These are phyloP conservation scores for Megalopta genalis DNA, from an alignment of 1,140 invertebrate genomes.

Conservation along the genomic window DNA sequence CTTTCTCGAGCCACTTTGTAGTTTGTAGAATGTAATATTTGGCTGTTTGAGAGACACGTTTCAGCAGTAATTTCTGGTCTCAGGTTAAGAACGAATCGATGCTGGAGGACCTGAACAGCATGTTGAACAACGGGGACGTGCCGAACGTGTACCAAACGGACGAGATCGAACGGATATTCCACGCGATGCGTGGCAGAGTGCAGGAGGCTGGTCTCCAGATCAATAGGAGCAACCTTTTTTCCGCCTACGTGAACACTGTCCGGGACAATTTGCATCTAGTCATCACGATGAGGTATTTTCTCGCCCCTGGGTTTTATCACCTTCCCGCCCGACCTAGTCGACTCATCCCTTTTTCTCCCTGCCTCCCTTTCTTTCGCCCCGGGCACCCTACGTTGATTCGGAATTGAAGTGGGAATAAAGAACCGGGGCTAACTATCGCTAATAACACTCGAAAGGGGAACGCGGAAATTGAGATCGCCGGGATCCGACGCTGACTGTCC, in stretches of 20 bases:
- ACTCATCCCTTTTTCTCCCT: neutral
- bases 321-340: neutral
- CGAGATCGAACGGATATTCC: conserved; percentile 84
- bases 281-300: conserved; percentile 84
- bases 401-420: neutral
- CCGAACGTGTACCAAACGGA: conserved; percentile 85
- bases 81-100: conserved; percentile 85
- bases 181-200: conserved; percentile 82
- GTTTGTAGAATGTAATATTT: no score
- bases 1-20: no score
- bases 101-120: conserved; percentile 86
- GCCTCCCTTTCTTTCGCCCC: neutral
- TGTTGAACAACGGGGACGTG: conserved; percentile 86
- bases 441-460: neutral
- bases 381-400: neutral
- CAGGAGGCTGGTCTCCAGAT: conserved; percentile 84
- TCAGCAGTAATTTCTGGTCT: neutral
- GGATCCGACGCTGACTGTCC: no score
- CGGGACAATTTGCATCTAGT: conserved; percentile 84
- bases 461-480: neutral
- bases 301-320: no score
- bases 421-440: neutral
- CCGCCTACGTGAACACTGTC: conserved; percentile 84
- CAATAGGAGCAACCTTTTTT: conserved; percentile 88
- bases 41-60: no score